Conservation (phyloP, 2,113 vertebrate genomes). For the Sylvia atricapilla region DNA sequence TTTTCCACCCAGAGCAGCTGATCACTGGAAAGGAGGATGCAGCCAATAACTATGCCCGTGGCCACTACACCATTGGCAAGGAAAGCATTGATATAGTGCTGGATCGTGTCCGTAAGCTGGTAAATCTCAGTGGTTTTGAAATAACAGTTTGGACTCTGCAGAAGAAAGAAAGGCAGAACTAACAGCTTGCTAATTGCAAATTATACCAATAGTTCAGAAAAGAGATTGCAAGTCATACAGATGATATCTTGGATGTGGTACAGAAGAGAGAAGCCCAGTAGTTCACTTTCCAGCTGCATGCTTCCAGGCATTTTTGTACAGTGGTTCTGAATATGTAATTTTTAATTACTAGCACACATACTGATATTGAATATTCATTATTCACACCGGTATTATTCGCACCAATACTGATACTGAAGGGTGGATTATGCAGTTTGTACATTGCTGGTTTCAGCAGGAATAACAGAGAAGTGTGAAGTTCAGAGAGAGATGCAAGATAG, state of each 20-base stretch:
- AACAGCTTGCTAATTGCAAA: not conserved
- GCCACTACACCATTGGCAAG: slow-evolving; percentile 82
- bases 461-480: not conserved
- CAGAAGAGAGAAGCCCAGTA: not conserved
- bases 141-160: not conserved
- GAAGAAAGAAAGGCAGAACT: not conserved
- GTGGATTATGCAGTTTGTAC: not conserved
- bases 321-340: not conserved
- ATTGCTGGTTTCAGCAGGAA: not conserved
- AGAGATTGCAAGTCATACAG: not conserved
- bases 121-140: slow-evolving; percentile 18
- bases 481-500: not conserved
- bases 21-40: slow-evolving; percentile 82
- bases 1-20: slow-evolving; percentile 80
- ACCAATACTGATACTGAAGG: not conserved
- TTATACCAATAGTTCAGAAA: not conserved
- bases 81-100: slow-evolving; percentile 80
- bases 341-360: not conserved
- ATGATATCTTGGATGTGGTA: fast-evolving
- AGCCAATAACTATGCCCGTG: slow-evolving; percentile 80
- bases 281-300: not conserved
- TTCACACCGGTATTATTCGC: not conserved
- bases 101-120: slow-evolving; percentile 80
- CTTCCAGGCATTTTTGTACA: not conserved
- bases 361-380: not conserved